A percentile compares a stretch with the other conserved stretches of the same genome.
These are phyloP conservation scores for Oscarella lobularis DNA, from an alignment of 37 sponge, comb jelly and placozoan species.

Conservation along the genomic window DNA sequence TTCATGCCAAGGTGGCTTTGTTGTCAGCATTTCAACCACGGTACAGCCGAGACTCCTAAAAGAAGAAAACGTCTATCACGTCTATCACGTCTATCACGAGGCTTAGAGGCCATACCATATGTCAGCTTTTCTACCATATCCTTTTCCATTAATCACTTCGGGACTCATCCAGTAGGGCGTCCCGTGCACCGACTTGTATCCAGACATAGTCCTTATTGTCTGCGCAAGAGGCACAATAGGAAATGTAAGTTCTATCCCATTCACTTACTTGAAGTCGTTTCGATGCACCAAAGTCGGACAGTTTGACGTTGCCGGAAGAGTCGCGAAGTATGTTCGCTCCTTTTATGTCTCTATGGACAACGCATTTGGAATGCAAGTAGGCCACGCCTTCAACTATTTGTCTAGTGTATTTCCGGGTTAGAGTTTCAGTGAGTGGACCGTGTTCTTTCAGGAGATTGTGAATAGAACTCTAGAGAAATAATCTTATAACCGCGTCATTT, in stretches of 20 bases:
- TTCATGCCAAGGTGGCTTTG: constrained; percentile 80
- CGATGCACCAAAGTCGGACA: constrained; percentile 96
- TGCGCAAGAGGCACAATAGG: too few species aligned
- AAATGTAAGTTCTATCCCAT: not conserved
- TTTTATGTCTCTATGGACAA: constrained; percentile 89
- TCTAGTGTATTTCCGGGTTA: constrained; percentile 72
- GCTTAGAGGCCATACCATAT: constrained; percentile 10
- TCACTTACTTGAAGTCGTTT: constrained; percentile 58
- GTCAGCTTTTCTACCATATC: constrained; percentile 16
- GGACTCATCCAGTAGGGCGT: constrained; percentile 99
- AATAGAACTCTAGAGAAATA: constrained; percentile 58
- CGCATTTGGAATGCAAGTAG: constrained; percentile 74
- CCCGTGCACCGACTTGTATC: constrained; percentile 83
- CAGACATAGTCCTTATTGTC: constrained; percentile 3
- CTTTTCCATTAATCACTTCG: constrained; percentile 35
- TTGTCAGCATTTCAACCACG: constrained; percentile 85
- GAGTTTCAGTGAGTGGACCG: constrained; percentile 70
- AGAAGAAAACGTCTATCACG: too few species aligned
- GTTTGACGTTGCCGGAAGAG: constrained; percentile 72
- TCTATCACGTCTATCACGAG: too few species aligned
- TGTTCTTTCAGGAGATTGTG: constrained; percentile 50
- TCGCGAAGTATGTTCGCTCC: constrained; percentile 90
- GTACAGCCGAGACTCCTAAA: constrained; percentile 72
- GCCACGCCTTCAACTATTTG: constrained; percentile 80
- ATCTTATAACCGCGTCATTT: not conserved